Conservation (phyloP, 2,888 invertebrate genomes). For the Cerceris ruficornis region DNA sequence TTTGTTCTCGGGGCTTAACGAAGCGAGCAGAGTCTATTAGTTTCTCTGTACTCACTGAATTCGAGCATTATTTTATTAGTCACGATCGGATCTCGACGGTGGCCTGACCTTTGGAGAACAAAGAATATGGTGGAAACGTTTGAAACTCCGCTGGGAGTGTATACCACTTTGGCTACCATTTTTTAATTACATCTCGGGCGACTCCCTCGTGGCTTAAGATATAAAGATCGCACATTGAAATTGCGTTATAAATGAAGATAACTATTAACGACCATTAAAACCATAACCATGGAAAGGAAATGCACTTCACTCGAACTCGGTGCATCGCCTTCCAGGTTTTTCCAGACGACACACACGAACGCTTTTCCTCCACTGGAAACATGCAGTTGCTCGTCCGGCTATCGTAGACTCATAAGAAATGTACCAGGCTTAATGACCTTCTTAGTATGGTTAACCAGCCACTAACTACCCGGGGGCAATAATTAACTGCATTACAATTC, state of each 20-base stretch:
- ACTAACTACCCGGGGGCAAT: constrained; percentile 77
- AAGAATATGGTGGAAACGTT: too few species aligned
- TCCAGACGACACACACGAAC: constrained; percentile 61
- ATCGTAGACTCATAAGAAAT: constrained; percentile 70
- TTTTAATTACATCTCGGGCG: neutral
- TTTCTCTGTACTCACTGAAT: too few species aligned
- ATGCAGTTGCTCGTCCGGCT: constrained; percentile 56
- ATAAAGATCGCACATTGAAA: constrained; percentile 42
- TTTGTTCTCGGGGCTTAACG: too few species aligned
- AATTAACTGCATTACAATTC: constrained; percentile 74
- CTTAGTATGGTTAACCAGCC: constrained; percentile 79
- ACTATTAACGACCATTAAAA: constrained; percentile 63
- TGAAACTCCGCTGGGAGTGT: too few species aligned
- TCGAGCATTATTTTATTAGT: too few species aligned
- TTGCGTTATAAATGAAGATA: constrained; percentile 53
- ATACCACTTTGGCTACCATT: neutral
- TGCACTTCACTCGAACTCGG: constrained; percentile 40
- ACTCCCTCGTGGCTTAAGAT: constrained; percentile 20
- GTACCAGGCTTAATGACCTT: constrained; percentile 77
- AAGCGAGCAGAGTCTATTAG: too few species aligned
- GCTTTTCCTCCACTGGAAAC: constrained; percentile 60
- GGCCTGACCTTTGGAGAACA: too few species aligned
- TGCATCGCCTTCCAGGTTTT: constrained; percentile 54
- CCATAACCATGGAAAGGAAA: constrained; percentile 57
- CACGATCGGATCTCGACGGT: too few species aligned